Percentiles rank a stretch among this genome's conserved stretches.
These are phyloP conservation scores for Panurus biarmicus DNA, from an alignment of 2,113 vertebrate genomes.

Conservation along the genomic window DNA sequence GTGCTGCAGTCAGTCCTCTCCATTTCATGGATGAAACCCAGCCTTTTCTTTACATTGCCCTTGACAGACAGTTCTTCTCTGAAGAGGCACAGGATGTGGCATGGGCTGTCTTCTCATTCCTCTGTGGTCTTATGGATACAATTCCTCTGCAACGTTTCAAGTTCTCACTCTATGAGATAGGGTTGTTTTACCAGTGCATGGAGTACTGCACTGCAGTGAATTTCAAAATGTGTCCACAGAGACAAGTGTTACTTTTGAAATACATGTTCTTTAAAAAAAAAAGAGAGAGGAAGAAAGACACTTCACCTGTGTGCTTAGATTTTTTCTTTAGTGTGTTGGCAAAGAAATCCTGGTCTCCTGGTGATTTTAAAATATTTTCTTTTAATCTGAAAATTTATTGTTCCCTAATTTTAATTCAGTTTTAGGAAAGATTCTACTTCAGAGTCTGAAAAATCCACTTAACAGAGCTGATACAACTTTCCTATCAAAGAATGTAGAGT, in stretches of 20 bases:
- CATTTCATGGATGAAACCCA: background rate
- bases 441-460: background rate
- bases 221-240: background rate
- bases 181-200: background rate
- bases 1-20: background rate
- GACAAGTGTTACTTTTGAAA: background rate
- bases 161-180: background rate
- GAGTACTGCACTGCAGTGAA: background rate
- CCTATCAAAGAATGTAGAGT: background rate
- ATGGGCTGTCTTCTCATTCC: background rate
- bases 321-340: background rate
- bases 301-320: background rate
- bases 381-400: background rate
- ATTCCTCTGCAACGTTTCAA: background rate
- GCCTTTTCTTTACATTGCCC: background rate
- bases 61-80: background rate
- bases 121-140: background rate
- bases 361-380: background rate
- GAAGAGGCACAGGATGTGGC: background rate
- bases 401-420: background rate
- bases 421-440: background rate
- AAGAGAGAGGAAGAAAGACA: background rate
- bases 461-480: background rate
- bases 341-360: background rate
- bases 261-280: background rate